Base-by-base conservation (phyloP, 1,140 invertebrate species). In the Leptinotarsa lineolata region DNA sequence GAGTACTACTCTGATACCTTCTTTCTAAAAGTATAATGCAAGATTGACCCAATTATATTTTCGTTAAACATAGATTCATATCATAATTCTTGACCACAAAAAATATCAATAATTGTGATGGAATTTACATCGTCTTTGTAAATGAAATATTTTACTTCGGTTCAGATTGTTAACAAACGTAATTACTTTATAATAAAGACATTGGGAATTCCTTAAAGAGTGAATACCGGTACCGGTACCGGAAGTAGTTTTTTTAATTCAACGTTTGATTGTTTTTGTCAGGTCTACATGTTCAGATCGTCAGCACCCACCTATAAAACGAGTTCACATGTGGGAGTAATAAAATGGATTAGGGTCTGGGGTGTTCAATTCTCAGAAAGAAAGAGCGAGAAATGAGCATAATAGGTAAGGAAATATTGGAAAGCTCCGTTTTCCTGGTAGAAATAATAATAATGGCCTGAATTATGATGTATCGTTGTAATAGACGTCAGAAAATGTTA, bases 291-390 rank as follows among this genome's bases (percentile, higher is more conserved):
- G n/a, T 54, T 54, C 15, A 54, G 48, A 54, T 54, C 48, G 48
- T 54, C 48, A 54, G 48, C 48, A 54, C 48, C 48, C 48, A 54
- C 48, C 48, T 54, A 54, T 54, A 54, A 54, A 54, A 54, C 16
- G 48, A 54, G n/a, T 18, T 54, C 48, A 54, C 48, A 54, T 54
- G 48, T 54, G 48, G 48, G 48, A 54, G 48, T 54, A 15, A 54
- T 54, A 54, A 54, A 54, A 54, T 54, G n/a, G 48, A 54, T 54
- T 54, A 54, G 48, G 48, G 48, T 54, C 48, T n/a, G 48, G 48
- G 48, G 48, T 54, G n/a, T 54, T 54, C 48, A 18, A 54, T 54
- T 54, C 48, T 54, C 15, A 54, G 48, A 54, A 54, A 16, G 48
- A 54, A 54, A 54, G 48, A 54, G n/a, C 48, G 48, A 54, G 48